Evolutionary conservation across 2,113 vertebrate species (phyloP).

Genomic region (Ailurus styani): DNA sequence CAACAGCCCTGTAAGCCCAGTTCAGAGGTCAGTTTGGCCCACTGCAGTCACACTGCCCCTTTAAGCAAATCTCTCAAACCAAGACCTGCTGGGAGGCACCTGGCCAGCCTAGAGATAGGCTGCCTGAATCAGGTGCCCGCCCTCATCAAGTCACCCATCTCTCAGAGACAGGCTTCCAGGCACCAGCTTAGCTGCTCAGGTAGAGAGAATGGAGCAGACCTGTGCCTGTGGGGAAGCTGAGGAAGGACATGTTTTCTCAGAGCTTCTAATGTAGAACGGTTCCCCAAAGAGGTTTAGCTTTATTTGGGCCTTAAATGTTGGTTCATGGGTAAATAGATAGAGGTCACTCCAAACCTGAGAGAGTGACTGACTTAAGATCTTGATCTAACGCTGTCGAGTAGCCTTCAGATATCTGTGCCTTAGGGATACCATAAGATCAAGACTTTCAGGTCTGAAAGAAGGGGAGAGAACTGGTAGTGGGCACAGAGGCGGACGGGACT

Average conservation of each 20-base stretch:
- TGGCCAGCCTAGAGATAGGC: background rate
- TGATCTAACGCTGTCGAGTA: background rate
- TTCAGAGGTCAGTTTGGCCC: background rate
- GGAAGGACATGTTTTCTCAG: background rate
- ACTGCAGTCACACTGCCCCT: background rate
- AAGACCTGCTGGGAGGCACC: background rate
- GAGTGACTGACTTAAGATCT: background rate
- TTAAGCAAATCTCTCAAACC: constrained; percentile 19
- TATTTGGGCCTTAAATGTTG: background rate
- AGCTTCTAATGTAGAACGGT: background rate
- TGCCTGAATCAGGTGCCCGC: background rate
- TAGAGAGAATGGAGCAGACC: background rate
- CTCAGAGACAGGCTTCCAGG: background rate
- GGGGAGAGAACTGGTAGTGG: background rate
- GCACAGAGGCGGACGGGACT: background rate
- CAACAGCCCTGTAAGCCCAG: background rate
- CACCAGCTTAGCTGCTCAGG: background rate
- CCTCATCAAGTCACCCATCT: background rate
- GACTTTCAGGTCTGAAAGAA: background rate
- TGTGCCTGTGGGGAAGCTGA: background rate
- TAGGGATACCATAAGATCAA: background rate
- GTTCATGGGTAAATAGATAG: background rate
- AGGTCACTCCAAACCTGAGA: background rate
- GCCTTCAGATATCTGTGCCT: background rate
- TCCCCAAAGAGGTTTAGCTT: background rate